A percentile compares a stretch with the other conserved stretches of the same genome.
Conservation (phyloP, 2,797 vertebrate genomes). For the Chlorospingus flavigularis region DNA sequence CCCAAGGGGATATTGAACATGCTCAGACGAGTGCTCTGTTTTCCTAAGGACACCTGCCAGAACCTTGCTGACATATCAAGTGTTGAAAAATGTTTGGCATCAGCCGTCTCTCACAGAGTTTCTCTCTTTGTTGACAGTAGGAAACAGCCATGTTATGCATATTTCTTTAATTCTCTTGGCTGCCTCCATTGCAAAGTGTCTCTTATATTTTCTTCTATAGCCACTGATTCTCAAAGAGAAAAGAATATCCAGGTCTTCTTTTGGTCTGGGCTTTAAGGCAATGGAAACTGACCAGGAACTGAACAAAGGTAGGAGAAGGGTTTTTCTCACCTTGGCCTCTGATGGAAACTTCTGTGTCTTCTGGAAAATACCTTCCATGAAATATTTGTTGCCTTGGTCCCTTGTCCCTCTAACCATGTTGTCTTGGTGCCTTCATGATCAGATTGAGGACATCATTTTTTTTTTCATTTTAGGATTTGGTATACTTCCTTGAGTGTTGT, state of each 20-base stretch:
- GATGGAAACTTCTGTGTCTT: neutral
- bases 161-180: constrained; percentile 45
- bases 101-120: neutral
- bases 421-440: neutral
- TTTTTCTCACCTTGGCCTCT: neutral
- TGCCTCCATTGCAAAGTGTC: neutral
- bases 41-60: constrained; percentile 59
- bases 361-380: neutral
- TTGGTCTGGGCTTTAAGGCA: neutral
- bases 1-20: constrained; percentile 34
- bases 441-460: neutral
- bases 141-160: constrained; percentile 52
- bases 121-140: constrained; percentile 21
- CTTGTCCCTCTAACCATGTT: neutral
- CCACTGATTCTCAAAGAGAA: neutral
- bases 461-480: neutral
- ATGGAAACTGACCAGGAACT: neutral
- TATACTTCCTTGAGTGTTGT: neutral
- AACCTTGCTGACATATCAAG: constrained; percentile 35
- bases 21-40: constrained; percentile 48
- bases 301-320: neutral
- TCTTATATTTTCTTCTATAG: neutral
- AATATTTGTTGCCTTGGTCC: neutral
- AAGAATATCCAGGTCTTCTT: neutral
- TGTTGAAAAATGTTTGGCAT: constrained; percentile 54